These are phyloP conservation scores for Arrhopalites spinosus DNA, from an alignment of 2,888 invertebrate genomes.

Conservation along the genomic window DNA sequence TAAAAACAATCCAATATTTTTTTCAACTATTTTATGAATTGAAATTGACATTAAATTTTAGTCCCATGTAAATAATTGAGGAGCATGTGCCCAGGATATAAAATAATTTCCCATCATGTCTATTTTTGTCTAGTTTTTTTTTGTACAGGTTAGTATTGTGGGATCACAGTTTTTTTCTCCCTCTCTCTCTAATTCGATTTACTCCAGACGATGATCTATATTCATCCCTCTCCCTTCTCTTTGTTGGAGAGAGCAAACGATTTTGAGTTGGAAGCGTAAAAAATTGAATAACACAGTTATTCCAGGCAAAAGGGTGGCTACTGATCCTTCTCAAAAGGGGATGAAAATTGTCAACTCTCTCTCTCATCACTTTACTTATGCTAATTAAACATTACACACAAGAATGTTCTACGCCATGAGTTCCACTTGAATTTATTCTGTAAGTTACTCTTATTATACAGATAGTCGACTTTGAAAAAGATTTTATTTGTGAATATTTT, in stretches of 20 bases:
- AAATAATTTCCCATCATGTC: too few species aligned
- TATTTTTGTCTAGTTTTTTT: neutral
- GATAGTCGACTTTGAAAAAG: neutral
- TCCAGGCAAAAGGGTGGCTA: constrained; percentile 41
- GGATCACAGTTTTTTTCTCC: constrained; percentile 5
- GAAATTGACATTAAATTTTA: too few species aligned
- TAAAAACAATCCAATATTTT: too few species aligned
- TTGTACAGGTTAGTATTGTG: neutral
- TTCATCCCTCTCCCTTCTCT: neutral
- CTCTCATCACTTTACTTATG: too few species aligned
- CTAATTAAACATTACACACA: too few species aligned
- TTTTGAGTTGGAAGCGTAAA: constrained; percentile 28
- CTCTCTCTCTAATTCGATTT: constrained; percentile 38
- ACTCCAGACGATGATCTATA: constrained; percentile 35
- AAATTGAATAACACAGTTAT: constrained; percentile 44
- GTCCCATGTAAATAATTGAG: too few species aligned
- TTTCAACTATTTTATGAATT: too few species aligned
- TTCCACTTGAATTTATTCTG: constrained; percentile 10
- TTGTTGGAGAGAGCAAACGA: constrained; percentile 6
- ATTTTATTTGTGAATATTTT: neutral
- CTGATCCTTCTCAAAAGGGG: constrained; percentile 41
- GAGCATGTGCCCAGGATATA: too few species aligned
- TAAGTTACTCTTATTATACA: neutral
- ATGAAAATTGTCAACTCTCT: neutral
- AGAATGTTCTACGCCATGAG: neutral